Percentiles rank a stretch among this genome's conserved stretches.
These are phyloP conservation scores for Cossypha niveicapilla DNA, from an alignment of 2,797 vertebrate genomes.

Conservation along the genomic window DNA sequence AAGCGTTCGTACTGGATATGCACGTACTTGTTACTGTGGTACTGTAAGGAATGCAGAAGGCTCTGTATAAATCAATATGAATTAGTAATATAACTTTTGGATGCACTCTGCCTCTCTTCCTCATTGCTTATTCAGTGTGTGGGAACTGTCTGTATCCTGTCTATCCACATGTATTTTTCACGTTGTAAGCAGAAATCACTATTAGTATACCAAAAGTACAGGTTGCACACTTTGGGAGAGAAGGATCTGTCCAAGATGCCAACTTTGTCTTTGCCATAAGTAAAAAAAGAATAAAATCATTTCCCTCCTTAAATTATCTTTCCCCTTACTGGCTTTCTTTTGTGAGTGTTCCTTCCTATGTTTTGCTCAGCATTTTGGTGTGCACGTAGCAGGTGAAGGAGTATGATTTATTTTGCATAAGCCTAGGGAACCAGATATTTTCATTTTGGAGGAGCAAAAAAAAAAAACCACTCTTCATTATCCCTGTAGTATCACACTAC, in stretches of 20 bases:
- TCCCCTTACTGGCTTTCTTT: not conserved
- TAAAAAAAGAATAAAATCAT: not conserved
- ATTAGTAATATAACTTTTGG: not conserved
- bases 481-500: not conserved
- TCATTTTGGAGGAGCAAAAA: not conserved
- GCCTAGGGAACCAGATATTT: not conserved
- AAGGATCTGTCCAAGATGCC: not conserved
- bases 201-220: not conserved
- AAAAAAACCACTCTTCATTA: not conserved
- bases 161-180: not conserved
- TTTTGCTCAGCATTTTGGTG: not conserved
- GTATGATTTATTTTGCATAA: not conserved
- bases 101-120: not conserved
- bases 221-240: accelerated
- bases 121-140: not conserved
- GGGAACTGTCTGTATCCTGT: not conserved
- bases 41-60: not conserved
- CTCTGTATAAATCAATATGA: not conserved
- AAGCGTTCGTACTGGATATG: not conserved
- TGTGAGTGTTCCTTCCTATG: not conserved
- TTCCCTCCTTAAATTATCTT: not conserved
- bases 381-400: not conserved
- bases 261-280: not conserved
- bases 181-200: not conserved
- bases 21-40: not conserved